Base-by-base conservation (phyloP, 35 echinoderm and acorn worm species). In the Stichopus chloronotus region DNA sequence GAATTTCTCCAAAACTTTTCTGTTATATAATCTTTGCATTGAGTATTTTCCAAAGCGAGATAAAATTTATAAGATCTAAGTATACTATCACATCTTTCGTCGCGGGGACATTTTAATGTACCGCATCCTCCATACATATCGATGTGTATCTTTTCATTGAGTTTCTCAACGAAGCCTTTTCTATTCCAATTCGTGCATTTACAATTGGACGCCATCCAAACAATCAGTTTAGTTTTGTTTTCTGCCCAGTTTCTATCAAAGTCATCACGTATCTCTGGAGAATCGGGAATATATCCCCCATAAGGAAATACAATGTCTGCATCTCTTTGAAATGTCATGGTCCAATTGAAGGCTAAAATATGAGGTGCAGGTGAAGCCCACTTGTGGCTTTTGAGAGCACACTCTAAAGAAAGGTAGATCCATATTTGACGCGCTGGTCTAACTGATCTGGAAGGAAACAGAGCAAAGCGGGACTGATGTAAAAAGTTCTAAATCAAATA, bases 1-100 rank as follows among this genome's bases (percentile, higher is more conserved):
- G 63, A 83, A 69, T 92, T 95, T 7, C 6, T 25, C 94, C 94
- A 95, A 19, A 95, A 92, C 91, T 95, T 92, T 80, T 95, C 90
- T 6, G 94, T 92, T 14, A 95, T 92, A 83, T 95, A 95, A 53
- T 95, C 94, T 19, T 52, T 55, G 58, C 94, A 95, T 25, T 95
- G 90, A 17, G 54, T 86, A 56, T 95, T 90, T 87, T 95, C 94
- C 10, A 95, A 71, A 4, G 90, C 80, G 5, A 95, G 72, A 56
- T 92, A 87, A 78, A 95, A 95, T 84, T 95, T 95, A 53, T 95
- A 92, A 53, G 86, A 55, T 11, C 59, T 87, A 21, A 43, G 30
- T 43, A 43, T 43, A 3, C 30, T 43, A 3, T 43, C 30, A 43
- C 30, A 43, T 43, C 30, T 43, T 0, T 43, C 30, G 30, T 43